Percentiles rank a stretch among this genome's conserved stretches.
Conservation (phyloP, 2,113 vertebrate species). For the Chionodraco myersi region DNA sequence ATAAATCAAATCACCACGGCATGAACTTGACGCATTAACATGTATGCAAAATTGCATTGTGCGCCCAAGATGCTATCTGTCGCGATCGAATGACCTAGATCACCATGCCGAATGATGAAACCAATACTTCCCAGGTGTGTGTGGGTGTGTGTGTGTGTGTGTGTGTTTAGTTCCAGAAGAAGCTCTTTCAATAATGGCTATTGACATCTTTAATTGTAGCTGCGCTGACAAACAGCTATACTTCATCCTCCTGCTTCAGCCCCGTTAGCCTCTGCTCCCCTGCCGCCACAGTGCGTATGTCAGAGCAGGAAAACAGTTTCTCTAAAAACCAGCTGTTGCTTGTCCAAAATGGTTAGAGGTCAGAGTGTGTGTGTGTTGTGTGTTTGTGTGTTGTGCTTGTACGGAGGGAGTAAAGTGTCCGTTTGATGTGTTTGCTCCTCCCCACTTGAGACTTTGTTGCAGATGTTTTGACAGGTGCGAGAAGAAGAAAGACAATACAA, state of each 20-base stretch:
- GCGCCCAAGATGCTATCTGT: background rate
- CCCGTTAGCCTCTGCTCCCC: constrained; percentile 59
- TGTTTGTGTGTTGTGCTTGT: constrained; percentile 23
- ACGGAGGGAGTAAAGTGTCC: background rate
- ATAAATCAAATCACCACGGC: background rate
- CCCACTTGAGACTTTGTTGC: background rate
- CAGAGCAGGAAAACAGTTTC: constrained; percentile 13
- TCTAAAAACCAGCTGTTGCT: constrained; percentile 46
- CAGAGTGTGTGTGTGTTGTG: constrained; percentile 24
- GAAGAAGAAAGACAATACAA: constrained; percentile 25
- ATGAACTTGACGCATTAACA: background rate
- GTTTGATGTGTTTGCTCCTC: background rate
- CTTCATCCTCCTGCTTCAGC: constrained; percentile 65
- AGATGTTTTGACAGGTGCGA: constrained; percentile 30
- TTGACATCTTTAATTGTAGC: constrained; percentile 74
- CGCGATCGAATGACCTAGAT: background rate
- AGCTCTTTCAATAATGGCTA: constrained; percentile 63
- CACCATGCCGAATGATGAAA: background rate
- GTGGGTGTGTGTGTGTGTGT: background rate
- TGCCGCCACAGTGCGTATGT: constrained; percentile 12
- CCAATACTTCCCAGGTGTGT: background rate
- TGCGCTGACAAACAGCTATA: constrained; percentile 63
- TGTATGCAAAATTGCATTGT: background rate
- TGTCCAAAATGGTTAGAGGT: constrained; percentile 54
- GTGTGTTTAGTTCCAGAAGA: constrained; percentile 21